Evolutionary conservation across 2,797 vertebrate species (phyloP).

Genomic region (Delichon dasypus): DNA sequence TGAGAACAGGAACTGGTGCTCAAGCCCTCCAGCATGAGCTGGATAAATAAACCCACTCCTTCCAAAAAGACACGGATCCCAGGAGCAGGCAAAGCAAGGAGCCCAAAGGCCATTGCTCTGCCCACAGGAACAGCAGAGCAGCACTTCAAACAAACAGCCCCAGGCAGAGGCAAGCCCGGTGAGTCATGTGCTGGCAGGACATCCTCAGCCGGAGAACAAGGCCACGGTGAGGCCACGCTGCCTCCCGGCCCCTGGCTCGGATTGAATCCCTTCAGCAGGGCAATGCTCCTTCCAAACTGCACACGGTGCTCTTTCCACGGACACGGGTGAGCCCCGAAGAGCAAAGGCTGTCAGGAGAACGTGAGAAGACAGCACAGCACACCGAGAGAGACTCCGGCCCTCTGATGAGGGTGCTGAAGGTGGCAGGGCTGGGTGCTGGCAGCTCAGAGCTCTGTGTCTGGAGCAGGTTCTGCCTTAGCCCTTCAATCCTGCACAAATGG

Average conservation of each 20-base stretch:
- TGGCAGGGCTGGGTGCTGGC: neutral
- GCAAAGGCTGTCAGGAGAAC: neutral
- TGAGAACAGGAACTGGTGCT: neutral
- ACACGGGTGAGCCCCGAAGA: neutral
- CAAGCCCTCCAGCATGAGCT: neutral
- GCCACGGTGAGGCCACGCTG: neutral
- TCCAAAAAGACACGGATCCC: neutral
- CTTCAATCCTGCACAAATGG: neutral
- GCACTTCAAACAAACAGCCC: neutral
- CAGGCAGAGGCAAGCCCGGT: neutral
- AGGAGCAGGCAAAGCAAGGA: neutral
- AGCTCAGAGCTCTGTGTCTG: neutral
- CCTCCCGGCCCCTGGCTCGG: neutral
- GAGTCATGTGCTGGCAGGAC: conserved; percentile 27
- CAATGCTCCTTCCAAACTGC: neutral
- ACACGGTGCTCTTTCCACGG: neutral
- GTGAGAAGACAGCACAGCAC: neutral
- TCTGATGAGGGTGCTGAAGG: neutral
- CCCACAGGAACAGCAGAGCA: neutral
- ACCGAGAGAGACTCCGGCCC: neutral
- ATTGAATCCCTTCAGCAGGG: neutral
- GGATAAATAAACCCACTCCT: neutral
- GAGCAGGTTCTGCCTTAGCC: neutral
- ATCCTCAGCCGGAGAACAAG: neutral
- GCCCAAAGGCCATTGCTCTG: neutral